phyloP scores from a whole-genome alignment of 2,888 invertebrate genomes.

The Cylloceria caligata region DNA sequence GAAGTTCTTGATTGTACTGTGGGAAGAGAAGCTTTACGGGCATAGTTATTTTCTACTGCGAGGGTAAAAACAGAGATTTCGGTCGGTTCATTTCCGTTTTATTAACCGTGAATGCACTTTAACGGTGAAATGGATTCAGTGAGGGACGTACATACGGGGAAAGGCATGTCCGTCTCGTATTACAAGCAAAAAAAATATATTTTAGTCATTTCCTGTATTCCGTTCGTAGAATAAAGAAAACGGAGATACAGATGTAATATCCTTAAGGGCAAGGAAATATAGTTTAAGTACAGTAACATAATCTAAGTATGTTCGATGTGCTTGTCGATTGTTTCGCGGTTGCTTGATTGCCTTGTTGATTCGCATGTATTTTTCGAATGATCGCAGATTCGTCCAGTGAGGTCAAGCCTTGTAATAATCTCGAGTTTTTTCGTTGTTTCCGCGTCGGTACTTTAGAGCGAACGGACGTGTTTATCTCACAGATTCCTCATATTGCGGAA shows the following conservation, averaged over 20 bases:
- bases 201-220: background rate
- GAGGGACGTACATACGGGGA: background rate
- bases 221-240: background rate
- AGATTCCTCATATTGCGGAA: conserved; percentile 33
- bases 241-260: background rate
- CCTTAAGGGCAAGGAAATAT: no score
- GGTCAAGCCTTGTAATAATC: conserved; percentile 41
- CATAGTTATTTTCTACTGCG: no score
- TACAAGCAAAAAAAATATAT: background rate
- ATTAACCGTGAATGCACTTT: conserved; percentile 29
- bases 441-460: background rate
- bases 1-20: background rate
- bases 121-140: conserved; percentile 40
- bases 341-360: background rate
- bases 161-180: conserved; percentile 8
- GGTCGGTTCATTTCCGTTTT: conserved; percentile 45
- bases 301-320: no score
- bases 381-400: background rate
- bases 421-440: conserved; percentile 5
- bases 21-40: no score
- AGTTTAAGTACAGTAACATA: background rate
- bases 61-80: conserved; percentile 34
- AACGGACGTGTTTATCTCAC: conserved; percentile 46
- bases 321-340: background rate
- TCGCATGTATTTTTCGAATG: no score